Percentiles rank a stretch among this genome's conserved stretches.
Evolutionary conservation across 2,113 vertebrate species (phyloP).

Genomic region (Megaptera novaeangliae): DNA sequence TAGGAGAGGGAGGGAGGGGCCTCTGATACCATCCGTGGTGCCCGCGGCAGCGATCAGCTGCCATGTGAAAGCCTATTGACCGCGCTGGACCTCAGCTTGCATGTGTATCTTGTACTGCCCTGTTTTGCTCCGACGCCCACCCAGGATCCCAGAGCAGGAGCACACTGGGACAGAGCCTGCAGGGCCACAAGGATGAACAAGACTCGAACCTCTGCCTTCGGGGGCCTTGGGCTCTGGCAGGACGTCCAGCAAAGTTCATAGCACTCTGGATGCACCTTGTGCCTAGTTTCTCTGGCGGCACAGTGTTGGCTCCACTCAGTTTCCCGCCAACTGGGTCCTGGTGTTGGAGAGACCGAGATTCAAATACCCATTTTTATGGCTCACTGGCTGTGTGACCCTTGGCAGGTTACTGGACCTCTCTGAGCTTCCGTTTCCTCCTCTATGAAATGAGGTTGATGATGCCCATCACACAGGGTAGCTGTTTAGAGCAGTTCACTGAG

Average conservation of each 20-base stretch:
- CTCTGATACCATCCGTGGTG: neutral
- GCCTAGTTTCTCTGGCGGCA: neutral
- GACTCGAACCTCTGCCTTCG: neutral
- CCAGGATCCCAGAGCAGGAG: neutral
- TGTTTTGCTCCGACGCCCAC: fast-evolving
- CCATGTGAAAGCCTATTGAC: fast-evolving
- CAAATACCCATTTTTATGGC: neutral
- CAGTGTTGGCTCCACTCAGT: neutral
- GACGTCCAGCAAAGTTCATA: neutral
- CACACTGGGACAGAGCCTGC: neutral
- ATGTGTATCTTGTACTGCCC: fast-evolving
- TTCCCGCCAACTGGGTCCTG: neutral
- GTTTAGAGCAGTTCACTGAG: neutral
- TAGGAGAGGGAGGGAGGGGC: neutral
- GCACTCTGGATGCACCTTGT: fast-evolving
- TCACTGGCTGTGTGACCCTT: neutral
- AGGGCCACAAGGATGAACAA: neutral
- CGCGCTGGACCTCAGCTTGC: fast-evolving
- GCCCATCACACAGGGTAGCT: fast-evolving
- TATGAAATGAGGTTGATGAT: neutral
- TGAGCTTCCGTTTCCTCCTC: neutral
- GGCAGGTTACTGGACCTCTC: neutral
- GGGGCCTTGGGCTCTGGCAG: neutral
- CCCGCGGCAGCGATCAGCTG: neutral
- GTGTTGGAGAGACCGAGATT: neutral